Evolutionary conservation across 2,888 invertebrate species (phyloP), one percentile per base, ranked within the genome.

Genomic region (Noctua janthe): DNA sequence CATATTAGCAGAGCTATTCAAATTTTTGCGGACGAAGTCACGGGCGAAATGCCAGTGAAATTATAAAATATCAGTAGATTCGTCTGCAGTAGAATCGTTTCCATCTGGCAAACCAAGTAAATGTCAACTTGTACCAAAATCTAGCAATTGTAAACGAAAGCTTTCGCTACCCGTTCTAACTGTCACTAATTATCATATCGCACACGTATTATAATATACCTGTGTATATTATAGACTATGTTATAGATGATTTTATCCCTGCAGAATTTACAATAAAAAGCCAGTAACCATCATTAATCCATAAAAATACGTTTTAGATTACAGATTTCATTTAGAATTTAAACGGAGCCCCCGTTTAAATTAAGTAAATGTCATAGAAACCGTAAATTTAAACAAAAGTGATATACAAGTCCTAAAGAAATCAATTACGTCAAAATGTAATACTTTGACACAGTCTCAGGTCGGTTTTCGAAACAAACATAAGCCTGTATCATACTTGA

Each of bases 341-440:
- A 35, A 35, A 35, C 35, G 2, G 35, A 35, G 35, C 35, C 2
- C 5, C 39, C 51, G 0, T 76, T 51, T 29, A 39, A 76, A 75
- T 75, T 75, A 20, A 77, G 35, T 56, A 35, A 64, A 47, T 47
- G 15, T 7, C 17, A 43, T 10, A 35, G 1, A 79, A 59, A 78
- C n/a, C 11, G 17, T 43, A 59, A 49, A 1, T 15, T 17, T 5
- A 23, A 39, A 49, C 4, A 81, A 76, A 71, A 78, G 29, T 67
- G 70, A 80, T 83, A 76, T 49, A 66, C 29, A 47, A 87, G 73
- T 88, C 86, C 88, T 69, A 67, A 89, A 90, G 89, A 90, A 90
- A 90, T 91, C 86, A 88, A 87, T 90, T 79, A 88, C 69, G 39
- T 20, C 74, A 75, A 79, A 89, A 87, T 89, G 79, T 77, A 81